phyloP scores from a whole-genome alignment of 2,888 invertebrate genomes.

The Meta bourneti region DNA sequence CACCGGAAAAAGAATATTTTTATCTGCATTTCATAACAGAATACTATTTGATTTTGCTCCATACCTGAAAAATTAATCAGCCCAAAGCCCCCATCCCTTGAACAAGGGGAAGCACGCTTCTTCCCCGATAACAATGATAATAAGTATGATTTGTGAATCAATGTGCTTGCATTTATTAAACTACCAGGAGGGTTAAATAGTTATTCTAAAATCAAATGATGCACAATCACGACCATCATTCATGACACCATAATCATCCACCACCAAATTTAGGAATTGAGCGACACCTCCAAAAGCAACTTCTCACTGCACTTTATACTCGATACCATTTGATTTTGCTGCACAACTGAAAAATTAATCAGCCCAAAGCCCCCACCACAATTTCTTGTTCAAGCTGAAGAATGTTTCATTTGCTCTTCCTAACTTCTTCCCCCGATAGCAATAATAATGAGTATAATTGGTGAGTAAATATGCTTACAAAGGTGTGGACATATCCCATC shows the following conservation, averaged over 20 bases:
- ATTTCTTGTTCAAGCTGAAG: background rate
- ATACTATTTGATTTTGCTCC: background rate
- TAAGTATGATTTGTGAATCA: too few species aligned
- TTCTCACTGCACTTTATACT: background rate
- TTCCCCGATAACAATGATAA: conserved; percentile 9
- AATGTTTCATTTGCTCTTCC: background rate
- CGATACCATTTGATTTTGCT: background rate
- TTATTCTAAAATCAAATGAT: too few species aligned
- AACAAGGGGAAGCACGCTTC: background rate
- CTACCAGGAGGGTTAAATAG: too few species aligned
- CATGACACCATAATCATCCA: too few species aligned
- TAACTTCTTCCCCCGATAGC: background rate
- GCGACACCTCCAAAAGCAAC: background rate
- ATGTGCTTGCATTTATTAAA: too few species aligned
- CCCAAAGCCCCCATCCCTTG: background rate
- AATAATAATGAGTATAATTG: background rate
- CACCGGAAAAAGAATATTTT: too few species aligned
- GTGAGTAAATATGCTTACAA: too few species aligned
- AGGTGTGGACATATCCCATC: too few species aligned
- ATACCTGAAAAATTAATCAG: conserved; percentile 20
- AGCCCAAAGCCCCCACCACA: background rate
- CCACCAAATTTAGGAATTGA: background rate
- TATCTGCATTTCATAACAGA: too few species aligned
- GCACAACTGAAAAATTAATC: conserved; percentile 19
- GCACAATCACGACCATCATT: too few species aligned